Percentiles rank a stretch among this genome's conserved stretches.
Conservation (phyloP, 2,113 vertebrate genomes). For the Tringa solitaria region DNA sequence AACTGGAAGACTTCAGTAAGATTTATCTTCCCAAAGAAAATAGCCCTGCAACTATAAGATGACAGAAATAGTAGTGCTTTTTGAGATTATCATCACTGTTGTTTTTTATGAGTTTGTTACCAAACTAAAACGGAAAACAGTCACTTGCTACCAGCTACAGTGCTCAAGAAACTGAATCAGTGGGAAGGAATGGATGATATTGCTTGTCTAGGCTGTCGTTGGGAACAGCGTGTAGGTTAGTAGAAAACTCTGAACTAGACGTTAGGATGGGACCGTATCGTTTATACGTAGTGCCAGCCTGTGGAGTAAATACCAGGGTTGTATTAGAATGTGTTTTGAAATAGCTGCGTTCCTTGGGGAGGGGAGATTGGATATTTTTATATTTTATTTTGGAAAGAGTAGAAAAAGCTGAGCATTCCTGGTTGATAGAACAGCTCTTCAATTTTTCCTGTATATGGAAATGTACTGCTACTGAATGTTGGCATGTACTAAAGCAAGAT, state of each 20-base stretch:
- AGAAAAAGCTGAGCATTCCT: conserved; percentile 33
- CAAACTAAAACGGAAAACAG: not conserved
- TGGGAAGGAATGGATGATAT: not conserved
- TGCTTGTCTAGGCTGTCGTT: not conserved
- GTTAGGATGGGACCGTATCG: rapidly evolving
- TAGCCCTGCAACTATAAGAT: not conserved
- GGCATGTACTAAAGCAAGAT: conserved; percentile 17
- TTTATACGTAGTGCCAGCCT: not conserved
- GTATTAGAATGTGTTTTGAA: not conserved
- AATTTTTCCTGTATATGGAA: conserved; percentile 60
- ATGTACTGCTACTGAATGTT: conserved; percentile 38
- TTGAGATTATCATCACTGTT: not conserved
- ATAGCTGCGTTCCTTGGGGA: conserved; percentile 33
- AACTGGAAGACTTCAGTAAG: not conserved
- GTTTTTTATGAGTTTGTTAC: not conserved
- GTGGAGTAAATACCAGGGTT: not conserved
- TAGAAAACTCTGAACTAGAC: not conserved
- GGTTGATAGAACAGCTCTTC: conserved; percentile 4
- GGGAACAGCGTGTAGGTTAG: not conserved
- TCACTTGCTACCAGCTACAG: rapidly evolving
- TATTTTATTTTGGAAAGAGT: conserved; percentile 43
- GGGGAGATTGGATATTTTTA: conserved; percentile 35
- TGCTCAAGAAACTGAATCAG: not conserved
- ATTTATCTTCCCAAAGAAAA: not conserved
- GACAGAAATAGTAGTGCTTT: not conserved